phyloP scores from a whole-genome alignment of 2,888 invertebrate species.

The Spilosoma lubricipeda region DNA sequence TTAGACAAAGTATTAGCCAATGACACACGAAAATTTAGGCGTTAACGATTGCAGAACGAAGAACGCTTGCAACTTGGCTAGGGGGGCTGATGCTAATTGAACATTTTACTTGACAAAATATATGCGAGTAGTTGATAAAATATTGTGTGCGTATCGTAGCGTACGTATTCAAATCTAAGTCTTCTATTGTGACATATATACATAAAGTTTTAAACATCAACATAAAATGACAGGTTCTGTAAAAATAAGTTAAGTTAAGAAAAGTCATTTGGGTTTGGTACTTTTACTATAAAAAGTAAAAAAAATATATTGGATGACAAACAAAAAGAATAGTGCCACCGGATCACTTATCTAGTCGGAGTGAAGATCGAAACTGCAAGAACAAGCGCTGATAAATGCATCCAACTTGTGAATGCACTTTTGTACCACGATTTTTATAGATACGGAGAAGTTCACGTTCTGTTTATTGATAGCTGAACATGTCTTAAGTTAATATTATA shows the following conservation, averaged over 20 bases:
- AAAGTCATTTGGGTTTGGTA: neutral
- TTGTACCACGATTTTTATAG: constrained; percentile 45
- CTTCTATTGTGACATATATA: too few relatives aligned
- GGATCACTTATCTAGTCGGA: constrained; percentile 56
- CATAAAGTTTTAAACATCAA: too few relatives aligned
- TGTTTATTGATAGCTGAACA: constrained; percentile 15
- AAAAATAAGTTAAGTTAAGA: neutral
- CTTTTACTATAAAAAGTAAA: neutral
- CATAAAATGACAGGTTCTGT: too few relatives aligned
- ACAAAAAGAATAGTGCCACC: constrained; percentile 40
- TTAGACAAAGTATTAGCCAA: too few relatives aligned
- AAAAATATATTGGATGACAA: neutral
- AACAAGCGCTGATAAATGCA: constrained; percentile 61
- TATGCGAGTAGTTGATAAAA: too few relatives aligned
- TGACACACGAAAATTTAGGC: too few relatives aligned
- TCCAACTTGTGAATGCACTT: constrained; percentile 56
- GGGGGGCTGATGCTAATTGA: neutral
- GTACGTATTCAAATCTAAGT: neutral
- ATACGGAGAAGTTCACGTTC: constrained; percentile 23
- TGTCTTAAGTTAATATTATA: neutral
- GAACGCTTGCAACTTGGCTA: too few relatives aligned
- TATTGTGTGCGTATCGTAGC: too few relatives aligned
- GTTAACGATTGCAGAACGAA: too few relatives aligned
- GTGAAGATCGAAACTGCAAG: constrained; percentile 56
- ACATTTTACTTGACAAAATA: neutral